Conservation (phyloP, 2,888 invertebrate species). For the Yponomeuta malinellus region DNA sequence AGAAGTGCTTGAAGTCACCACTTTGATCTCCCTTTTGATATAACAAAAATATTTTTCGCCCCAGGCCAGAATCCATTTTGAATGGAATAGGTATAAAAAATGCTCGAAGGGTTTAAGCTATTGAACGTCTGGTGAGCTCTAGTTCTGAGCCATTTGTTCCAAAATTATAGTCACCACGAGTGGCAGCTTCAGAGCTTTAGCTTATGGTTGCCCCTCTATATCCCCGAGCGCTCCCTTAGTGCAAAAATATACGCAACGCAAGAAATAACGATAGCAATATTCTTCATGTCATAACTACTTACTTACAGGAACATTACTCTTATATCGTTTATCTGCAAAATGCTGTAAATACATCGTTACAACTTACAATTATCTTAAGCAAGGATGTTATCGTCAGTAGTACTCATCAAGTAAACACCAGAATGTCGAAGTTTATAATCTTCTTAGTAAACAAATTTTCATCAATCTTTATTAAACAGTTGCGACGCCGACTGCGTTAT, state of each 20-base stretch:
- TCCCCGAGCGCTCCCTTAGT: background rate
- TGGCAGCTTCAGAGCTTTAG: background rate
- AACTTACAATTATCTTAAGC: too few species aligned
- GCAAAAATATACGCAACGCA: background rate
- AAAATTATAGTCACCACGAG: background rate
- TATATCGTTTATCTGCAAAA: too few species aligned
- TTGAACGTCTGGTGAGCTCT: background rate
- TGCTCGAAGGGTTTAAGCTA: background rate
- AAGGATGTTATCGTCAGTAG: too few species aligned
- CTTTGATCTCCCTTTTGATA: slow-evolving; percentile 65
- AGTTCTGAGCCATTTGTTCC: background rate
- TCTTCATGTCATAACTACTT: background rate
- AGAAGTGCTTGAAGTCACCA: slow-evolving; percentile 25
- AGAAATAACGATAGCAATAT: background rate
- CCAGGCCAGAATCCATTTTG: slow-evolving; percentile 51
- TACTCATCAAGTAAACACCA: too few species aligned
- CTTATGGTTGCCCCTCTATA: background rate
- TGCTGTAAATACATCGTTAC: too few species aligned
- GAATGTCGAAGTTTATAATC: too few species aligned
- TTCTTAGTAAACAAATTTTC: too few species aligned
- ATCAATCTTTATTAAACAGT: too few species aligned
- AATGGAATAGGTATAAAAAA: slow-evolving; percentile 32
- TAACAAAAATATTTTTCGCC: slow-evolving; percentile 60
- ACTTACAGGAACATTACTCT: too few species aligned
- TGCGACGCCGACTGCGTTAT: too few species aligned